These are phyloP conservation scores for Pachyramphus minor DNA, from an alignment of 2,113 vertebrate genomes.

Conservation along the genomic window DNA sequence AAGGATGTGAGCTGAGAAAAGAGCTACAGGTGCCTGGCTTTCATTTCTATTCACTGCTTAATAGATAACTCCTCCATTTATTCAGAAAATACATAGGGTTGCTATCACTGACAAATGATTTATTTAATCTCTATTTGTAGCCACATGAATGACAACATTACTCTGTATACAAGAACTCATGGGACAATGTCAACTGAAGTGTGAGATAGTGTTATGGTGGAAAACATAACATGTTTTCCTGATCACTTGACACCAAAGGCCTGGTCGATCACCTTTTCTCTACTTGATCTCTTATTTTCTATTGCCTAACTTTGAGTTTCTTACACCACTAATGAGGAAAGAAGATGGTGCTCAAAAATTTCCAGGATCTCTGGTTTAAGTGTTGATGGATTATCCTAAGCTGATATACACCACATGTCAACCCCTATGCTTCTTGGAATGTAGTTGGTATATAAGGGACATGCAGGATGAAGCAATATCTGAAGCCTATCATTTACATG, in stretches of 20 bases:
- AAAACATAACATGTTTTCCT: neutral
- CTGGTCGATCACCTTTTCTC: neutral
- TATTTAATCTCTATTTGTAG: neutral
- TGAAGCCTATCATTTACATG: neutral
- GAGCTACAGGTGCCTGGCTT: neutral
- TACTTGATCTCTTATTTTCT: neutral
- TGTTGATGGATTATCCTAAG: neutral
- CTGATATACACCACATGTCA: fast-evolving
- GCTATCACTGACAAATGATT: neutral
- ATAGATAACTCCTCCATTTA: neutral
- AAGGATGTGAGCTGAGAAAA: neutral
- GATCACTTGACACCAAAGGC: neutral
- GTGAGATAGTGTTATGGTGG: neutral
- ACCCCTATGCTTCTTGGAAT: neutral
- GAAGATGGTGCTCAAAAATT: neutral
- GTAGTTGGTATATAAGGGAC: neutral
- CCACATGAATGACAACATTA: neutral
- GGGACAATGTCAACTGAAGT: neutral
- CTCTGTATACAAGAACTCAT: neutral
- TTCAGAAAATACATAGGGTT: neutral
- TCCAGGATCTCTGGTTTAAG: neutral
- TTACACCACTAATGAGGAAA: neutral
- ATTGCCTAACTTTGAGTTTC: neutral
- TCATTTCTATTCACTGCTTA: neutral
- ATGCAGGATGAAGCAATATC: neutral